A percentile compares a stretch with the other conserved stretches of the same genome.
Evolutionary conservation across 2,888 invertebrate genomes (phyloP).

Genomic region (Hedya salicella): DNA sequence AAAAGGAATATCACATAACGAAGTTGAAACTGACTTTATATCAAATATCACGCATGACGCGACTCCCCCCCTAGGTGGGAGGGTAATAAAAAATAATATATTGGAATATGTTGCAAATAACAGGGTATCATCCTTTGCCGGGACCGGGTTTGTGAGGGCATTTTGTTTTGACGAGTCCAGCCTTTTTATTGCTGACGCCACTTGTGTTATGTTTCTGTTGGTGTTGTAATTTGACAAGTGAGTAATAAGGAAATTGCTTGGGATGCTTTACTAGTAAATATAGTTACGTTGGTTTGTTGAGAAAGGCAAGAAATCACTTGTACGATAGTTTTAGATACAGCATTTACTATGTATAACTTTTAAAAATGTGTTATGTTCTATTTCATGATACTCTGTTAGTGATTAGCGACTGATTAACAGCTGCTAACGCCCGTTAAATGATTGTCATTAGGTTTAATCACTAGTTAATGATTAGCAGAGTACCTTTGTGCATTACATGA

Average conservation of each 20-base stretch:
- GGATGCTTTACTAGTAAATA: neutral
- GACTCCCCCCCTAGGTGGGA: conserved; percentile 66
- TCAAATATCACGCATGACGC: conserved; percentile 85
- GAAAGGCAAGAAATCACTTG: no score
- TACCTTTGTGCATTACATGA: no score
- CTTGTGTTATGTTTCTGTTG: conserved; percentile 60
- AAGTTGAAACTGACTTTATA: conserved; percentile 85
- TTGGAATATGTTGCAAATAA: conserved; percentile 86
- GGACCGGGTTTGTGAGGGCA: conserved; percentile 72
- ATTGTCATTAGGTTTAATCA: no score
- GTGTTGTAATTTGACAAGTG: conserved; percentile 58
- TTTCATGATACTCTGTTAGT: no score
- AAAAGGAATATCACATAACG: conserved; percentile 84
- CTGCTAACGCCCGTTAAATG: no score
- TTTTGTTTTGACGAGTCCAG: conserved; percentile 79
- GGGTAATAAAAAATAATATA: conserved; percentile 86
- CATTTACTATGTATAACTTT: no score
- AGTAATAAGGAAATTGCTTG: conserved; percentile 22
- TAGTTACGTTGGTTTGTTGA: neutral
- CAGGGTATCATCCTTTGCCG: conserved; percentile 82
- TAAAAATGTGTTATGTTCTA: no score
- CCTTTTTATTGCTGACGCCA: conserved; percentile 78
- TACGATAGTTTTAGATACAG: no score
- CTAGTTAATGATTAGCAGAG: no score
- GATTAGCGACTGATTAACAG: no score